Evolutionary conservation across 37 sponge, comb jelly and placozoan species (phyloP).

Genomic region (Cliona cf. orientalis): DNA sequence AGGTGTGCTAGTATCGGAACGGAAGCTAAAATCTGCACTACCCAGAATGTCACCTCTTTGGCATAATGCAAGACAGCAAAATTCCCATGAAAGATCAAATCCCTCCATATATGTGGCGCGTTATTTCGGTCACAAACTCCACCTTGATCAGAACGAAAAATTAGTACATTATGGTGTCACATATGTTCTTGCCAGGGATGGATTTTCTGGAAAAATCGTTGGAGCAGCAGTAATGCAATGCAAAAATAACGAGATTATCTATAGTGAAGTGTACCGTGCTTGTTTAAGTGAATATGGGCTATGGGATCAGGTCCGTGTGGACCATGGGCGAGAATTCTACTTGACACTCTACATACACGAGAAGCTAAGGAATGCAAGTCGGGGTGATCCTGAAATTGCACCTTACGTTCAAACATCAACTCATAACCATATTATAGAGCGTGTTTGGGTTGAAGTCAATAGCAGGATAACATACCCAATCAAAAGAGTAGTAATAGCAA

Average conservation of each 20-base stretch:
- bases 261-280: conserved; percentile 3
- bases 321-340: conserved; percentile 1
- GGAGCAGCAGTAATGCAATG: conserved; percentile 11
- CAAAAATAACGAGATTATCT: conserved; percentile 33
- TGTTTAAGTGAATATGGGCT: conserved; percentile 1
- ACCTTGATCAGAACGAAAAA: conserved; percentile 60
- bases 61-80: background rate
- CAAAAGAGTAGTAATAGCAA: background rate
- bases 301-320: background rate
- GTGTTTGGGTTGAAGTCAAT: conserved; percentile 17
- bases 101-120: background rate
- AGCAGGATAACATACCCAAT: conserved; percentile 5
- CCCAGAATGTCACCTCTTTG: conserved; percentile 1
- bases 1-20: background rate
- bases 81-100: conserved; percentile 2
- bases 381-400: background rate
- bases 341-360: background rate
- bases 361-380: background rate
- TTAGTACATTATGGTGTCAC: conserved; percentile 28
- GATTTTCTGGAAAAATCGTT: conserved; percentile 35
- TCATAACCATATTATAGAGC: conserved; percentile 5
- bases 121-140: conserved; percentile 17
- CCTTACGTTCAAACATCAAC: conserved; percentile 10
- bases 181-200: conserved; percentile 31
- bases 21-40: background rate